These are phyloP conservation scores for Malacoraja senta DNA, from an alignment of 2,797 vertebrate species.

Conservation along the genomic window DNA sequence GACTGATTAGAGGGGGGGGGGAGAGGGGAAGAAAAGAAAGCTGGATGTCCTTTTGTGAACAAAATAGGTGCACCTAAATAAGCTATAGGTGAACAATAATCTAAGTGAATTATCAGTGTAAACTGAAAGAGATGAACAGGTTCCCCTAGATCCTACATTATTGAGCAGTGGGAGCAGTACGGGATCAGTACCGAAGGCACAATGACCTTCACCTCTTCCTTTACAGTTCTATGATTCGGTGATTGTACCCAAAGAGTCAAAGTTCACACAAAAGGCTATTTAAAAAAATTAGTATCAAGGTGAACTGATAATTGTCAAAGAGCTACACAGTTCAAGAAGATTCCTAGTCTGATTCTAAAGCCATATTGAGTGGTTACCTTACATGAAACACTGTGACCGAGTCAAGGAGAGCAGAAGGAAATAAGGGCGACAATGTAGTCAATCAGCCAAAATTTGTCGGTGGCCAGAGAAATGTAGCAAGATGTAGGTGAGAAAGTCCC, in stretches of 20 bases:
- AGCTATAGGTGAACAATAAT: not conserved
- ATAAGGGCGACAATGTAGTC: not conserved
- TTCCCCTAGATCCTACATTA: not conserved
- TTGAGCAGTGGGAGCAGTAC: too few relatives aligned
- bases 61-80: not conserved
- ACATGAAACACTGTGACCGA: not conserved
- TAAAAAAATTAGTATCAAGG: not conserved
- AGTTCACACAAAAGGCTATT: not conserved
- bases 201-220: too few relatives aligned
- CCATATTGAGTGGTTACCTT: not conserved
- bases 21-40: too few relatives aligned
- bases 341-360: not conserved
- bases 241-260: not conserved
- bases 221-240: too few relatives aligned
- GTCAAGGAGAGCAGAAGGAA: not conserved
- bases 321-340: not conserved
- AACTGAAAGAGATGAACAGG: not conserved
- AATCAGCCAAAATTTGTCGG: not conserved
- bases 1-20: too few relatives aligned
- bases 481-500: not conserved
- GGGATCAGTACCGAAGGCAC: too few relatives aligned
- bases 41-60: not conserved
- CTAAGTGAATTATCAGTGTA: not conserved
- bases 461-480: not conserved
- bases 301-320: not conserved